Percentiles rank a stretch among this genome's conserved stretches.
These are phyloP conservation scores for Pollenia amentaria DNA, from an alignment of 2,888 invertebrate species.

Conservation along the genomic window DNA sequence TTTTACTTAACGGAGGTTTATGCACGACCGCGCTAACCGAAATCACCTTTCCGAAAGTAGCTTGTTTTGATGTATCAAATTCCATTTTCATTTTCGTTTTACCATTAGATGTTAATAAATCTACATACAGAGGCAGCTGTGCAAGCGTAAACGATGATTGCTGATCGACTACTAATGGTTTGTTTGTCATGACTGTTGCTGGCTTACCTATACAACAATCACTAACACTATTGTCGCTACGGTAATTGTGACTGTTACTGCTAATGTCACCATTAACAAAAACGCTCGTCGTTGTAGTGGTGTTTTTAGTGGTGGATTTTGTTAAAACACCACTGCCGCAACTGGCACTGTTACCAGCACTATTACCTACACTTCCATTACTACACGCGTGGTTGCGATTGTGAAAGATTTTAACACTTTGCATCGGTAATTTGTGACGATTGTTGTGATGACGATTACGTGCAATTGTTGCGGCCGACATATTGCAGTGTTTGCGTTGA, in stretches of 20 bases:
- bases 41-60: slow-evolving; percentile 34
- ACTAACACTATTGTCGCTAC: slow-evolving; percentile 52
- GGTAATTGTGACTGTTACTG: slow-evolving; percentile 1
- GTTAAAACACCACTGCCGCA: slow-evolving; percentile 48
- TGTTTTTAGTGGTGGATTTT: slow-evolving; percentile 56
- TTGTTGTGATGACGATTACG: slow-evolving; percentile 75
- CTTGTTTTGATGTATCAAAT: slow-evolving; percentile 30
- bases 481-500: slow-evolving; percentile 78
- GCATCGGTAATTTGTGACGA: slow-evolving; percentile 83
- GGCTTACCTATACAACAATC: slow-evolving; percentile 50
- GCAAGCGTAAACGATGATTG: slow-evolving; percentile 50
- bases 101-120: slow-evolving; percentile 79
- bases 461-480: slow-evolving; percentile 78
- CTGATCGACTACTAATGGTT: slow-evolving; percentile 53
- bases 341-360: slow-evolving; percentile 23
- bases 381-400: slow-evolving; percentile 78
- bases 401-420: slow-evolving; percentile 83
- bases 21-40: slow-evolving; percentile 44
- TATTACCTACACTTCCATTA: slow-evolving; percentile 54
- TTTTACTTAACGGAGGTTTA: slow-evolving; percentile 5
- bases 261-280: slow-evolving; percentile 2
- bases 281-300: slow-evolving; percentile 21
- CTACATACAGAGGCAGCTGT: slow-evolving; percentile 78
- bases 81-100: slow-evolving; percentile 56
- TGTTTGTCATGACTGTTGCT: slow-evolving; percentile 65